Evolutionary conservation across 2,113 vertebrate species (phyloP).

Genomic region (Aramus guarauna): DNA sequence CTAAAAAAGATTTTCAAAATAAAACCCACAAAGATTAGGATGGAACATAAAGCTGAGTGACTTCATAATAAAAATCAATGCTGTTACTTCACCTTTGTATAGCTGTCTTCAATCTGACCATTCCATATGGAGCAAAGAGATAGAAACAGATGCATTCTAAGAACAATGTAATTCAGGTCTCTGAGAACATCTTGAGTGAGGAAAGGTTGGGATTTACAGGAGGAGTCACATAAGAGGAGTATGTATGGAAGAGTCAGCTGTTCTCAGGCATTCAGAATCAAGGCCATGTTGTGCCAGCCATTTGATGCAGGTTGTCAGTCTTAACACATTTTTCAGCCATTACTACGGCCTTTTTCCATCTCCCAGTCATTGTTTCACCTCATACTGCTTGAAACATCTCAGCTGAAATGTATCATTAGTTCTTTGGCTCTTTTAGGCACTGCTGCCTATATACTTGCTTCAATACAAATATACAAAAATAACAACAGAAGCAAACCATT

Average conservation of each 20-base stretch:
- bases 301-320: neutral
- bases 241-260: neutral
- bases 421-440: neutral
- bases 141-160: neutral
- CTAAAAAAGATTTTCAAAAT: neutral
- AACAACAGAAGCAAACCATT: neutral
- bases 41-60: neutral
- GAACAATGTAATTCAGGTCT: neutral
- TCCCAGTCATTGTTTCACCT: neutral
- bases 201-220: neutral
- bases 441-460: neutral
- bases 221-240: neutral
- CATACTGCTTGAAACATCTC: neutral
- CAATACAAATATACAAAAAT: neutral
- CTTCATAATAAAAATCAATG: neutral
- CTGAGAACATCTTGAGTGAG: neutral
- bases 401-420: neutral
- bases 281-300: neutral
- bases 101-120: neutral
- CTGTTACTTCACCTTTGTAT: neutral
- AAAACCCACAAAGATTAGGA: neutral
- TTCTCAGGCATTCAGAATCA: neutral
- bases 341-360: neutral
- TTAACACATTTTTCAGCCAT: neutral
- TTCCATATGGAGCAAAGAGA: neutral